Conservation (phyloP, 2,888 invertebrate species). For the Priocnemis perturbator region DNA sequence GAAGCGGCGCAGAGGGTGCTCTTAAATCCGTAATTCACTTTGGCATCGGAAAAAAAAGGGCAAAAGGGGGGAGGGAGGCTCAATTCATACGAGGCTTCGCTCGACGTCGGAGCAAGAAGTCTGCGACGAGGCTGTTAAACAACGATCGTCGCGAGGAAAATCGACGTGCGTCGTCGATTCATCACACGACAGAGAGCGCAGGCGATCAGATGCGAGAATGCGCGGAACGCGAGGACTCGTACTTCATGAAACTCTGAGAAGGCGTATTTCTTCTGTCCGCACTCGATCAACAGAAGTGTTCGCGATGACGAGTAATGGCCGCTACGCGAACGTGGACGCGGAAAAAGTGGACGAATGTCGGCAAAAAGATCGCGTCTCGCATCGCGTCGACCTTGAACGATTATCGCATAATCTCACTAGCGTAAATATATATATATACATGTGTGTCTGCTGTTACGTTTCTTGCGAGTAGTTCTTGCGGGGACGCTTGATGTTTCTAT, state of each 20-base stretch:
- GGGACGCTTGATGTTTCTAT: no score
- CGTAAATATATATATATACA: no score
- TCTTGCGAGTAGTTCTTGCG: no score
- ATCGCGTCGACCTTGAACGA: conserved; percentile 12
- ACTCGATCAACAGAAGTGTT: conserved; percentile 41
- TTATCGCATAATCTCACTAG: conserved; percentile 29
- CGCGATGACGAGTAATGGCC: conserved; percentile 37
- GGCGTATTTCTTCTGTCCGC: conserved; percentile 30
- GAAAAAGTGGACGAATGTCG: conserved; percentile 23
- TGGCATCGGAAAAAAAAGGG: no score
- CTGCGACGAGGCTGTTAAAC: no score
- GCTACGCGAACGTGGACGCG: conserved; percentile 36
- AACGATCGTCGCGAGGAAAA: not conserved
- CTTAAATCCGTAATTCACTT: no score
- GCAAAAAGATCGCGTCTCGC: conserved; percentile 32
- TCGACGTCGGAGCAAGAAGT: not conserved
- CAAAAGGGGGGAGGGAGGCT: no score
- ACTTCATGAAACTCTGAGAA: conserved; percentile 33
- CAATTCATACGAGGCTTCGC: no score
- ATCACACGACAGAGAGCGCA: conserved; percentile 25
- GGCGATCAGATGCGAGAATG: conserved; percentile 34
- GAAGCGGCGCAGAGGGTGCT: no score
- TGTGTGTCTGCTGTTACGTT: no score
- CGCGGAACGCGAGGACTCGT: conserved; percentile 24
- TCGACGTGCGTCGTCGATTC: not conserved